A percentile compares a stretch with the other conserved stretches of the same genome.
Conservation (phyloP, 2,113 vertebrate genomes). For the Tragelaphus buxtoni region DNA sequence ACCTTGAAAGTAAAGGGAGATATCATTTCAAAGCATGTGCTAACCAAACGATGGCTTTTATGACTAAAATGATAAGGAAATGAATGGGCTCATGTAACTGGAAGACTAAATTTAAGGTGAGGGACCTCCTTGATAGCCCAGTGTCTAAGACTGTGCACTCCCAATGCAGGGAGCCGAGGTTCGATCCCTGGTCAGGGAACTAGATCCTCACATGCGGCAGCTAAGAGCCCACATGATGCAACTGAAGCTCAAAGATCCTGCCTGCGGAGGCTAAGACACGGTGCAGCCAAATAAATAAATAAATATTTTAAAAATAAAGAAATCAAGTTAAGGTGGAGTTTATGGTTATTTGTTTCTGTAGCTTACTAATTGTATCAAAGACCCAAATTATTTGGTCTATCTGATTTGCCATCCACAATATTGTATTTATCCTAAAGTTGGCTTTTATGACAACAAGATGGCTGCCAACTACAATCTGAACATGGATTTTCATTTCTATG, state of each 20-base stretch:
- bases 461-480: background rate
- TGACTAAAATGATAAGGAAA: background rate
- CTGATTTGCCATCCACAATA: background rate
- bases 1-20: background rate
- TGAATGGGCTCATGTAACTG: background rate
- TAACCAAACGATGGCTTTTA: background rate
- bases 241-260: background rate
- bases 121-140: background rate
- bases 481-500: background rate
- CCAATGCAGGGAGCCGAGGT: background rate
- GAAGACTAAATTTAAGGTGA: background rate
- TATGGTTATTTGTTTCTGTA: background rate
- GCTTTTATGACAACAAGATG: background rate
- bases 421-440: background rate
- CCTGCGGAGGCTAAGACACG: background rate
- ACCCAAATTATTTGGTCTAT: background rate
- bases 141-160: background rate
- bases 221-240: background rate
- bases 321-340: background rate
- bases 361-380: background rate
- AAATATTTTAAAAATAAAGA: background rate
- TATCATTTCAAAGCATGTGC: background rate
- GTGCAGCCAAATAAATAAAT: background rate
- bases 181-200: background rate
- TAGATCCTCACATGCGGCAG: background rate